phyloP scores from a whole-genome alignment of 2,888 invertebrate genomes.

The Spialia ferax region DNA sequence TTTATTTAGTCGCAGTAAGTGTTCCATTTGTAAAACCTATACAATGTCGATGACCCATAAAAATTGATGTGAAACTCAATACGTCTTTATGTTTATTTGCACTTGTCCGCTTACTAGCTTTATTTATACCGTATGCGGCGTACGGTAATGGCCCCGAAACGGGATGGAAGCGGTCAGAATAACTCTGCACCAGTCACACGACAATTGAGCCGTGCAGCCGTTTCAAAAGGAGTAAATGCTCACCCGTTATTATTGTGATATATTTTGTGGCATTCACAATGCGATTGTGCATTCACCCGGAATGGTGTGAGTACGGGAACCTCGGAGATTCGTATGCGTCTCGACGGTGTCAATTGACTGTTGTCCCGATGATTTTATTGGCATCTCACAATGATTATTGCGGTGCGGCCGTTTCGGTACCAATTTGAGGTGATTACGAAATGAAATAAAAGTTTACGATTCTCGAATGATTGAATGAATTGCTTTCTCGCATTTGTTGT shows the following conservation, averaged over 20 bases:
- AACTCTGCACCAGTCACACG: conserved; percentile 59
- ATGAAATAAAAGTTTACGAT: conserved; percentile 37
- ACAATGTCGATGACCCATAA: conserved; percentile 31
- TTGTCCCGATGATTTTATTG: conserved; percentile 38
- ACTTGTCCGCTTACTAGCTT: conserved; percentile 41
- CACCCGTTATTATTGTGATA: conserved; percentile 42
- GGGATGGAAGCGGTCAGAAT: conserved; percentile 60
- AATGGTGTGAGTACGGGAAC: conserved; percentile 33
- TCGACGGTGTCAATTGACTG: conserved; percentile 9
- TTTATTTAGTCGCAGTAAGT: not conserved
- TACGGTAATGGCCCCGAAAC: conserved; percentile 58
- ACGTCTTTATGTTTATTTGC: conserved; percentile 40
- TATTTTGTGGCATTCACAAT: conserved; percentile 41
- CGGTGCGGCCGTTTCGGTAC: conserved; percentile 15
- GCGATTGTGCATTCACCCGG: conserved; percentile 43
- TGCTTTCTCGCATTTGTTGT: not conserved
- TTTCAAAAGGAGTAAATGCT: conserved; percentile 44
- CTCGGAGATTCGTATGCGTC: conserved; percentile 28
- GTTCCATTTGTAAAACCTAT: conserved; percentile 11
- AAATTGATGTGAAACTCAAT: conserved; percentile 36
- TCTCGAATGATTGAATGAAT: conserved; percentile 7
- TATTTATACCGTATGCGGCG: conserved; percentile 56
- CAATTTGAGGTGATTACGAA: conserved; percentile 35
- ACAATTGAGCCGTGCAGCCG: conserved; percentile 59
- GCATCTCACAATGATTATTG: conserved; percentile 37